Percentiles rank a stretch among this genome's conserved stretches.
phyloP scores from a whole-genome alignment of 2,113 vertebrate genomes.

The Psittacula cyanocephala region DNA sequence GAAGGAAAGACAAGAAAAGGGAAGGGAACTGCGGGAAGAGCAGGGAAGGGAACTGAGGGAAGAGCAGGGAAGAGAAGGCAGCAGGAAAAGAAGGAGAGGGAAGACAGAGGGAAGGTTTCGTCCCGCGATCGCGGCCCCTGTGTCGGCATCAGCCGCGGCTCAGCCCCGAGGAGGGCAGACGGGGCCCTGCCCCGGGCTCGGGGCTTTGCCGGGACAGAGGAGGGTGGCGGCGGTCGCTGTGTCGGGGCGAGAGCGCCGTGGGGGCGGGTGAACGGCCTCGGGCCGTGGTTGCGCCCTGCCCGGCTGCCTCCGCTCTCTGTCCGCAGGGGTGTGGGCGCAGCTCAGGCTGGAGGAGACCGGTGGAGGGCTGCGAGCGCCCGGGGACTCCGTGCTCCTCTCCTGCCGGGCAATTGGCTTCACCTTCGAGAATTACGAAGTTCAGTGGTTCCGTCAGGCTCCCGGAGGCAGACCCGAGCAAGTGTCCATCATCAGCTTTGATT shows the following conservation, averaged over 20 bases:
- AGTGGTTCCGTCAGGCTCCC: background rate
- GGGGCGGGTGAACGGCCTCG: accelerated
- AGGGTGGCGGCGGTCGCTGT: too few species aligned
- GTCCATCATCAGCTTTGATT: background rate
- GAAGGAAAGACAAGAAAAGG: too few species aligned
- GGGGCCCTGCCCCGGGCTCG: too few species aligned
- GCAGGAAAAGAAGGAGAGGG: background rate
- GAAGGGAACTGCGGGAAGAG: too few species aligned
- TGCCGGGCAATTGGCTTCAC: background rate
- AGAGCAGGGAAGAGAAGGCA: background rate
- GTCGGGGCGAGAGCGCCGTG: background rate
- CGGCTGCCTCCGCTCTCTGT: background rate
- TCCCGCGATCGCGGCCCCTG: accelerated
- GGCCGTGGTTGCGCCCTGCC: background rate
- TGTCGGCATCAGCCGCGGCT: background rate
- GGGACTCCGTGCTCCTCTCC: background rate
- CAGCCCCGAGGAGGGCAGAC: too few species aligned
- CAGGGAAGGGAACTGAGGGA: too few species aligned
- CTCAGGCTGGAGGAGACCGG: background rate
- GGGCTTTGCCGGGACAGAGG: background rate
- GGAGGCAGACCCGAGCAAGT: background rate
- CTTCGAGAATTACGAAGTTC: accelerated
- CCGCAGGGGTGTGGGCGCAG: background rate
- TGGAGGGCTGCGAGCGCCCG: background rate
- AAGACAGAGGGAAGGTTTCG: background rate